phyloP scores from a whole-genome alignment of 2,113 vertebrate species.

The Bothrops jararaca region DNA sequence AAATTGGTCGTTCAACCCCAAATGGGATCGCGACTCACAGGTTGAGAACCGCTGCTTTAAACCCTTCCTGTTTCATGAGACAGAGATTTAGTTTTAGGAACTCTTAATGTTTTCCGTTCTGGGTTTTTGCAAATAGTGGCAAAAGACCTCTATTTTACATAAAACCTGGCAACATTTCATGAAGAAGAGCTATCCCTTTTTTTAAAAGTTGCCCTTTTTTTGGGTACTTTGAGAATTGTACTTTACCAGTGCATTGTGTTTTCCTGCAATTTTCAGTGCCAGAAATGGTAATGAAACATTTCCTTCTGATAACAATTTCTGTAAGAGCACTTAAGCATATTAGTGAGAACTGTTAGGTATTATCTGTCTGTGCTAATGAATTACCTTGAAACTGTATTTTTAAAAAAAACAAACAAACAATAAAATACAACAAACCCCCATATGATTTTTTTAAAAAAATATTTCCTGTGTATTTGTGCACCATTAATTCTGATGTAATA shows the following conservation, averaged over 20 bases:
- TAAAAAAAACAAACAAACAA: not conserved
- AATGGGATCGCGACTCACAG: too few relatives aligned
- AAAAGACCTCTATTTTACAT: not conserved
- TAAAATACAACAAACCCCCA: not conserved
- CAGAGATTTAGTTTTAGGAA: not conserved
- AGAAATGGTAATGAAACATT: not conserved
- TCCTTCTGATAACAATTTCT: not conserved
- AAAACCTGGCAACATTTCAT: not conserved
- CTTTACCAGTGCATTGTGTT: not conserved
- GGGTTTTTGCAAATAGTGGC: not conserved
- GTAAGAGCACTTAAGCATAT: not conserved
- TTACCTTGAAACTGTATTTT: not conserved
- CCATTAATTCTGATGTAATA: not conserved
- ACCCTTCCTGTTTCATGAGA: not conserved
- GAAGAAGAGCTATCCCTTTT: not conserved
- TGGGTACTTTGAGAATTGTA: not conserved
- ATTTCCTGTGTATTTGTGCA: not conserved
- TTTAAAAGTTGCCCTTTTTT: not conserved
- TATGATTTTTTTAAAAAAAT: not conserved
- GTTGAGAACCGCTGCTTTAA: too few relatives aligned
- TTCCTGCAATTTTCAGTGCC: not conserved
- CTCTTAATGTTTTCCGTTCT: not conserved
- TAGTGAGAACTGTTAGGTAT: not conserved
- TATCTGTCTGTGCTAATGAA: not conserved
- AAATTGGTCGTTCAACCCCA: too few relatives aligned